phyloP scores from a whole-genome alignment of 2,113 vertebrate genomes.

The Spizaetus ornatus region DNA sequence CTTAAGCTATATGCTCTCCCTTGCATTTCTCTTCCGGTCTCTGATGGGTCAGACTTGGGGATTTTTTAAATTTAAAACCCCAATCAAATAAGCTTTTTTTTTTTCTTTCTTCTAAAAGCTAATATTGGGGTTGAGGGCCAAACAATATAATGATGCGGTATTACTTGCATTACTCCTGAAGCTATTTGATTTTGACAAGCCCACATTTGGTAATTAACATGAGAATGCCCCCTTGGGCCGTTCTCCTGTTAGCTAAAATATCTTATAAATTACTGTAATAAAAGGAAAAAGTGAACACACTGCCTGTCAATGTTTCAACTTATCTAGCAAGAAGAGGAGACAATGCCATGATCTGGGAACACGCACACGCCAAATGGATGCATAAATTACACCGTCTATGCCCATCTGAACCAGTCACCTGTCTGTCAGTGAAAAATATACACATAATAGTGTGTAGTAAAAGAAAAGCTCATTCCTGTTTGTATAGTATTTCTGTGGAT shows the following conservation, averaged over 20 bases:
- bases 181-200: constrained; percentile 84
- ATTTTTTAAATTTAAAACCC: constrained; percentile 64
- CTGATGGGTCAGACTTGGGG: constrained; percentile 20
- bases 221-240: constrained; percentile 80
- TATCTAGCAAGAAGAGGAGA: constrained; percentile 71
- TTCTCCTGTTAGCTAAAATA: constrained; percentile 83
- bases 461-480: neutral
- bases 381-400: constrained; percentile 54
- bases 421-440: neutral
- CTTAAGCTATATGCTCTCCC: constrained; percentile 30
- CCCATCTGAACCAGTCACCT: constrained; percentile 26
- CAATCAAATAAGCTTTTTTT: constrained; percentile 48
- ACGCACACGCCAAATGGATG: constrained; percentile 60
- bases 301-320: constrained; percentile 81
- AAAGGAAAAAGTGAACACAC: constrained; percentile 78
- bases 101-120: constrained; percentile 51
- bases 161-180: constrained; percentile 78
- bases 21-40: constrained; percentile 21
- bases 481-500: neutral
- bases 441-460: neutral
- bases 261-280: constrained; percentile 85
- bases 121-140: constrained; percentile 79
- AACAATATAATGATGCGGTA: constrained; percentile 75
- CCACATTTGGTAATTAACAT: constrained; percentile 84
- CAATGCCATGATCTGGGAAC: constrained; percentile 72